phyloP scores from a whole-genome alignment of 2,113 vertebrate genomes.

The Climacteris rufus region DNA sequence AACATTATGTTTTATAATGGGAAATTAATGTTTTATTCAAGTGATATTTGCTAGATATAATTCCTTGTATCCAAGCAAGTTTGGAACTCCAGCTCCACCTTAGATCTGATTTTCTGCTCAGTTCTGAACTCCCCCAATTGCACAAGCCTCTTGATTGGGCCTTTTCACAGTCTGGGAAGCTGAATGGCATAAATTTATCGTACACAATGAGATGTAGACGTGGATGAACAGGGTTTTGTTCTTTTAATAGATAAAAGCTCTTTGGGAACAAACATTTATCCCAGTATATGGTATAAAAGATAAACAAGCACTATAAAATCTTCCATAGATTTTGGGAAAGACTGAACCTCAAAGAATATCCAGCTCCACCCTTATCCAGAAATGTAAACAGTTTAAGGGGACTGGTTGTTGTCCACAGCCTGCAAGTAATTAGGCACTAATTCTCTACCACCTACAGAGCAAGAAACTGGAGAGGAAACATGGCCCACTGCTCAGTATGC shows the following conservation, averaged over 20 bases:
- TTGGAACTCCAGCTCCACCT: slow-evolving; percentile 1
- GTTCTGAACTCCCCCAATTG: not conserved
- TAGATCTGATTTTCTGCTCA: not conserved
- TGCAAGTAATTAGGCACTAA: slow-evolving; percentile 54
- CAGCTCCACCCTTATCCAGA: slow-evolving; percentile 37
- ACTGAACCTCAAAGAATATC: slow-evolving; percentile 23
- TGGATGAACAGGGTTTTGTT: not conserved
- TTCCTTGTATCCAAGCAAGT: not conserved
- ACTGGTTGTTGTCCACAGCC: slow-evolving; percentile 15
- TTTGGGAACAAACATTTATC: slow-evolving; percentile 14
- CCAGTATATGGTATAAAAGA: not conserved
- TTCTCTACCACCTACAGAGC: slow-evolving; percentile 53
- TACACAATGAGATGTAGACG: not conserved
- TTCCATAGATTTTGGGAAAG: not conserved
- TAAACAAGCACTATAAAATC: slow-evolving; percentile 13
- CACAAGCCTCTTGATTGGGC: not conserved
- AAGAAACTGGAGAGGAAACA: slow-evolving; percentile 13
- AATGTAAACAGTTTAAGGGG: slow-evolving; percentile 47
- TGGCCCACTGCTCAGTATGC: not conserved
- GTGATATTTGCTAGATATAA: not conserved
- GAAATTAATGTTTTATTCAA: slow-evolving; percentile 59
- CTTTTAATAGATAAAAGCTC: not conserved
- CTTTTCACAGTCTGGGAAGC: not conserved
- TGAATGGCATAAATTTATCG: not conserved
- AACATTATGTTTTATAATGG: slow-evolving; percentile 3